Evolutionary conservation across 2,113 vertebrate genomes (phyloP).

Genomic region (Heptranchias perlo): DNA sequence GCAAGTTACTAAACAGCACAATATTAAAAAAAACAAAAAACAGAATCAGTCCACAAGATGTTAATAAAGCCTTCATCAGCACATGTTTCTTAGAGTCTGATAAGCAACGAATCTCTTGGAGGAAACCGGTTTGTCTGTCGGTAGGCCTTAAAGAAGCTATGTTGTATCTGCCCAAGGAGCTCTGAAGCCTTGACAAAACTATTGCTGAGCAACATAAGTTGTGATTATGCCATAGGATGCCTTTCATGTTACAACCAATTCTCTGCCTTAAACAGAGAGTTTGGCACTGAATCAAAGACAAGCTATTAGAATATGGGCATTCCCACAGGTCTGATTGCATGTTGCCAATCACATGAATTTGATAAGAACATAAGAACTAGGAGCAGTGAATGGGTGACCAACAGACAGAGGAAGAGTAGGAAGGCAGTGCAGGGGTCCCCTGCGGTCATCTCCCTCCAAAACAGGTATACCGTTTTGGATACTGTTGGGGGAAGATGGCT

Average conservation of each 20-base stretch:
- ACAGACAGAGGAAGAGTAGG: no score
- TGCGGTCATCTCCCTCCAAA: no score
- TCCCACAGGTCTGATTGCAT: neutral
- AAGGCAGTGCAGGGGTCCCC: no score
- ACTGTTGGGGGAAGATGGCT: no score
- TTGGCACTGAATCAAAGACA: neutral
- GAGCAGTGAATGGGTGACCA: no score
- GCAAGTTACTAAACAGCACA: neutral
- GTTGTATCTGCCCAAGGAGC: neutral
- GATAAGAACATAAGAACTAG: no score
- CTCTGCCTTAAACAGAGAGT: neutral
- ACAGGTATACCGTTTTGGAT: no score
- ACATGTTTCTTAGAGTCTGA: neutral
- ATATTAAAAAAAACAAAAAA: neutral
- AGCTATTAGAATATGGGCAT: neutral
- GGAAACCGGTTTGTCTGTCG: neutral
- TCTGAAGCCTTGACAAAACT: neutral
- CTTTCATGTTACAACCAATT: neutral
- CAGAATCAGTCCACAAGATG: neutral
- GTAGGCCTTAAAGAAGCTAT: neutral
- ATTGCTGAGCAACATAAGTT: neutral
- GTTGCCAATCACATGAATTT: neutral
- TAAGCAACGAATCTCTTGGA: neutral
- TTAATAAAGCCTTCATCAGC: neutral
- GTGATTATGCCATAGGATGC: neutral